phyloP scores from a whole-genome alignment of 2,797 vertebrate genomes.

The Decapterus maruadsi region DNA sequence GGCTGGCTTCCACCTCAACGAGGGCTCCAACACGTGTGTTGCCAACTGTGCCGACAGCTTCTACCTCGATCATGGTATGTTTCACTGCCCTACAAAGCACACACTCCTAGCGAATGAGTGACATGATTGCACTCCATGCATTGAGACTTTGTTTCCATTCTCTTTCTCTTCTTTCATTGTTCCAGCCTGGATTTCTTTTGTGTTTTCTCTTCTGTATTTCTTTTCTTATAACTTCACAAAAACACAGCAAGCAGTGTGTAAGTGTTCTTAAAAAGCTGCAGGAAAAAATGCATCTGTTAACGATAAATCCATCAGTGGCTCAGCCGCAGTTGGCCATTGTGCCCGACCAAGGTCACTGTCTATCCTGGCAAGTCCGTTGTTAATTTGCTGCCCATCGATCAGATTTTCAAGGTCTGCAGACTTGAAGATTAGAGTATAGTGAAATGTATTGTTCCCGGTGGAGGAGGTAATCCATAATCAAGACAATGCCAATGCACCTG shows the following conservation, averaged over 20 bases:
- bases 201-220: slow-evolving; percentile 3
- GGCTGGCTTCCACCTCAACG: slow-evolving; percentile 92
- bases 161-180: not conserved
- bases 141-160: not conserved
- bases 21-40: slow-evolving; percentile 92
- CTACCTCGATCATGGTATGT: slow-evolving; percentile 87
- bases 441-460: not conserved
- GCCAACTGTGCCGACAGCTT: slow-evolving; percentile 91
- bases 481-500: not conserved
- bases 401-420: slow-evolving; percentile 6
- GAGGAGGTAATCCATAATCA: not conserved
- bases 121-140: not conserved
- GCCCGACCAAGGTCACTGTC: not conserved
- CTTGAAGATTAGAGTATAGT: not conserved
- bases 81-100: not conserved
- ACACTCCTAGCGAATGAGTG: not conserved
- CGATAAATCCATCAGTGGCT: not conserved
- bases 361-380: slow-evolving; percentile 3
- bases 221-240: slow-evolving; percentile 14
- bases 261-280: not conserved
- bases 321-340: not conserved
- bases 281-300: slow-evolving; percentile 4
- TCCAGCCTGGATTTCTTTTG: not conserved
- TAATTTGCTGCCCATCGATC: not conserved
- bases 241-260: not conserved